Evolutionary conservation across 2,797 vertebrate genomes (phyloP).

Genomic region (Rhinogobio ventralis): DNA sequence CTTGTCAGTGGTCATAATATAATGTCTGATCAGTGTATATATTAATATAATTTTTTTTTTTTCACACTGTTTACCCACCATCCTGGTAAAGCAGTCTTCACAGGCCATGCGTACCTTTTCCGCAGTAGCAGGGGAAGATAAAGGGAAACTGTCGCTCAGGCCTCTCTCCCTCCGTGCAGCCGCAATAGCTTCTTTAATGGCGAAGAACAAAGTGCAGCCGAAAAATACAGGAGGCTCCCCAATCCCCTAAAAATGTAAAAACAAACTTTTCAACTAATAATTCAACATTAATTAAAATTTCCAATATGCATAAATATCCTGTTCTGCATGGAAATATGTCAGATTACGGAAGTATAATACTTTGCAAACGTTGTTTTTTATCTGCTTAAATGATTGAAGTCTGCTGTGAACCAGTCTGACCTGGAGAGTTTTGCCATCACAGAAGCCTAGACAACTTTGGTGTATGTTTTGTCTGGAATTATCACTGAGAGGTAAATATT

Average conservation of each 20-base stretch:
- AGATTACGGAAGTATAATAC: neutral
- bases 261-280: neutral
- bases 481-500: neutral
- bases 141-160: conserved; percentile 62
- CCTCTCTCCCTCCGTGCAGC: conserved; percentile 72
- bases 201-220: conserved; percentile 82
- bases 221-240: conserved; percentile 82
- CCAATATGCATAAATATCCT: neutral
- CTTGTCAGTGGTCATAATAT: too few species aligned
- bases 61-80: conserved; percentile 64
- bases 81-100: conserved; percentile 76
- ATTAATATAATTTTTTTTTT: too few species aligned
- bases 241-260: conserved; percentile 70
- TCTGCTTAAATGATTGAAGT: neutral
- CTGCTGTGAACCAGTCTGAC: neutral
- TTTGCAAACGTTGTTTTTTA: neutral
- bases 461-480: neutral
- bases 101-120: conserved; percentile 79
- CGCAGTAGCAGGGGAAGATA: conserved; percentile 78
- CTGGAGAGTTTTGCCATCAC: neutral
- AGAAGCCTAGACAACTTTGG: conserved; percentile 8
- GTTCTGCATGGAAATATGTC: neutral
- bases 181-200: conserved; percentile 77
- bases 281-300: neutral
- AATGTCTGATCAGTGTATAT: neutral